Percentiles rank a stretch among this genome's conserved stretches.
Conservation (phyloP, 2,888 invertebrate genomes). For the Lasioglossum zephyrum region DNA sequence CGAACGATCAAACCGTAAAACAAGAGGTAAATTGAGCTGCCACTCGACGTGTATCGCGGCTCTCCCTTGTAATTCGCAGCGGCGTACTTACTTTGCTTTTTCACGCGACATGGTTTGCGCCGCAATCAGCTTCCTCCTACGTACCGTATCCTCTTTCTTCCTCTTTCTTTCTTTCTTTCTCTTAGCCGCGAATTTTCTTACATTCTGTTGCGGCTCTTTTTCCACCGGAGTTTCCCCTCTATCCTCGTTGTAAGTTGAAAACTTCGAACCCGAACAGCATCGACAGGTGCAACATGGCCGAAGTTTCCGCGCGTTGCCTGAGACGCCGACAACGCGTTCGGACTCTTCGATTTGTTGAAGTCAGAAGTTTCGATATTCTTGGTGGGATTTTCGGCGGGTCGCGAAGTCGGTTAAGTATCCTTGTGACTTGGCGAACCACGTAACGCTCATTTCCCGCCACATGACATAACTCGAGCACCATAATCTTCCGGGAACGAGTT, state of each 20-base stretch:
- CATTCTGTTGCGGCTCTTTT: conserved; percentile 17
- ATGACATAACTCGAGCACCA: background rate
- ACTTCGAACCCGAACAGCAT: conserved; percentile 52
- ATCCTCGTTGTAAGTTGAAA: conserved; percentile 38
- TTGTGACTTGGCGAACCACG: background rate
- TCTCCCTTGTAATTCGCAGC: conserved; percentile 60
- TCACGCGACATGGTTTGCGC: conserved; percentile 53
- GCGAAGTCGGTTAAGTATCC: background rate
- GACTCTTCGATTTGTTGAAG: conserved; percentile 59
- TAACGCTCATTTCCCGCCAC: background rate
- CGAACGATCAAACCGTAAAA: conserved; percentile 59
- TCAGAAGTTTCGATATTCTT: conserved; percentile 59
- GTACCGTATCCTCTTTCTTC: background rate
- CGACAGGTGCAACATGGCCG: conserved; percentile 55
- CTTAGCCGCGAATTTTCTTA: conserved; percentile 14
- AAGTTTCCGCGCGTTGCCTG: conserved; percentile 52
- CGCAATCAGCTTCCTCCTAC: conserved; percentile 56
- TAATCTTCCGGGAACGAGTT: background rate
- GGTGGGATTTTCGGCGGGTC: conserved; percentile 34
- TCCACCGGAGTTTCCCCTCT: background rate
- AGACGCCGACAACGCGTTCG: conserved; percentile 56
- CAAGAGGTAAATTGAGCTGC: conserved; percentile 72
- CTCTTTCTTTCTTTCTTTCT: background rate
- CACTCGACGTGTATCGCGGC: conserved; percentile 60
- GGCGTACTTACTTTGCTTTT: conserved; percentile 54